Evolutionary conservation across 1,140 invertebrate genomes (phyloP).

Genomic region (Anastrepha obliqua): DNA sequence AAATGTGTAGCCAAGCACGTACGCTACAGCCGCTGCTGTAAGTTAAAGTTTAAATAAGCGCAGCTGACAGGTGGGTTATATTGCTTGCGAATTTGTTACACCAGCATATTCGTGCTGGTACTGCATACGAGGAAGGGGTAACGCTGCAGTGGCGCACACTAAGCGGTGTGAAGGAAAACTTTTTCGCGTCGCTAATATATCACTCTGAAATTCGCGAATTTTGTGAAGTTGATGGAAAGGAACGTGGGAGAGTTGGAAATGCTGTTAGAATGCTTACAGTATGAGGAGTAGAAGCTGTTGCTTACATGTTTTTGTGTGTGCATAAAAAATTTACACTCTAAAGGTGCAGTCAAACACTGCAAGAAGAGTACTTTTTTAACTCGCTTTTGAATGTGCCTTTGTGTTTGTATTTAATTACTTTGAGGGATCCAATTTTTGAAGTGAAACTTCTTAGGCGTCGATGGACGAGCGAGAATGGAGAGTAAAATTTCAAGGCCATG

Average conservation of each 20-base stretch:
- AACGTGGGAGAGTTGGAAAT: not conserved
- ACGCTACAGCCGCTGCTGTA: not conserved
- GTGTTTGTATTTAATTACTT: no score
- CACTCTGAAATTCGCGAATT: not conserved
- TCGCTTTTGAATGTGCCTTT: no score
- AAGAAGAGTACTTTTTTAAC: no score
- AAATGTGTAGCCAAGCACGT: not conserved
- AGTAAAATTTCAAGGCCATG: no score
- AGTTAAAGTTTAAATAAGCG: not conserved
- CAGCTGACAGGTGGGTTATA: slow-evolving; percentile 11
- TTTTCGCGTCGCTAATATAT: not conserved
- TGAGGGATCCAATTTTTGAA: no score
- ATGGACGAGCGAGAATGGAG: no score
- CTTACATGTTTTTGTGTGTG: not conserved
- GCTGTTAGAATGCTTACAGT: not conserved
- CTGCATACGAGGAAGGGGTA: no score
- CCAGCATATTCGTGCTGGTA: no score
- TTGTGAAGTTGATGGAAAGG: not conserved
- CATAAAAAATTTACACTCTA: not conserved
- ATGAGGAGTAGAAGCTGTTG: no score
- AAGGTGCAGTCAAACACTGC: not conserved
- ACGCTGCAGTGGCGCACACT: no score
- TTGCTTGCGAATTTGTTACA: not conserved
- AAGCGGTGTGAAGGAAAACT: not conserved
- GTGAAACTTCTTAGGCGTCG: no score